Evolutionary conservation across 1,140 invertebrate species (phyloP), one percentile per base, ranked within the genome.

Genomic region (Centruroides vittatus): DNA sequence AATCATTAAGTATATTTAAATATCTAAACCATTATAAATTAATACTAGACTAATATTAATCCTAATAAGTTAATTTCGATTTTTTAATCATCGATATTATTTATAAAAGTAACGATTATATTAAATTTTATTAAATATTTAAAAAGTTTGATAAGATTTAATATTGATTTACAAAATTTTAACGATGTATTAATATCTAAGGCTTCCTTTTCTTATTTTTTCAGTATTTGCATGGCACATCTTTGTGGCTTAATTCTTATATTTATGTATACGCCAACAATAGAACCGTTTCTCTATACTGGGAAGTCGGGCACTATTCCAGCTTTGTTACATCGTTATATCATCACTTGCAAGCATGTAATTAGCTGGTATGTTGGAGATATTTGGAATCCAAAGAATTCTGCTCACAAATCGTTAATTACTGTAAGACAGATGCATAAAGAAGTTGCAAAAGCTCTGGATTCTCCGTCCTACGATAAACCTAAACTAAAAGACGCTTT

Each of bases 241-340:
- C 50, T 68, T 3, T 65, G 61, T 36, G 67, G 67, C n/a, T 35
- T 68, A 11, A 47, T 66, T 10, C 23, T 68, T 6, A 57, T 66
- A 3, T 64, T 68, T 47, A 61, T 59, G n/a, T 58, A 67, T n/a
- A 56, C 59, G 9, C 61, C 66, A 23, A 68, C 65, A 8, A 63
- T 63, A n/a, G 46, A 59, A 35, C 61, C 73, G 65, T 52, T 76
- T 62, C 61, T 77, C 68, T 60, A 76, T 73, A 79, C 78, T 67
- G 57, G 76, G 70, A 65, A 76, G 72, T 73, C 69, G 62, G 70
- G 69, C 73, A 79, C 68, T 67, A 72, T 71, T 66, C 70, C 64
- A 68, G 65, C 73, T 65, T 83, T 89, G 0, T 89, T 88, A 70
- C 81, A 78, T 60, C 77, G 90, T 65, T 93, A 93, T 69, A 68